These are phyloP conservation scores for Allacma fusca DNA, from an alignment of 2,888 invertebrate genomes.

Conservation along the genomic window DNA sequence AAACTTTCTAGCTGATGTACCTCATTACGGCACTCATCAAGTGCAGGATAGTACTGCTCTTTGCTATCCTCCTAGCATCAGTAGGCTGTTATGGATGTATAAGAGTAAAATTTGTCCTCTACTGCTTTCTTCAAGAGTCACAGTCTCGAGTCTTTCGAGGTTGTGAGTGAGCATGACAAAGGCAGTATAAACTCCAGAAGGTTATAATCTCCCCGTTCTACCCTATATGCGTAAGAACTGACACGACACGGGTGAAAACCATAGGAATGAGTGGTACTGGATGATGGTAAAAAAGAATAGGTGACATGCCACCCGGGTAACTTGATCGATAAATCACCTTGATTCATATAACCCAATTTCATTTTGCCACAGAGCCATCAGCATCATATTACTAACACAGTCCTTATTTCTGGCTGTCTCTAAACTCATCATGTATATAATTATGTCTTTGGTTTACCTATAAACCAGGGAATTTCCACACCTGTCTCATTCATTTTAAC, in stretches of 20 bases:
- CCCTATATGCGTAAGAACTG: not conserved
- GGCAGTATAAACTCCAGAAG: not conserved
- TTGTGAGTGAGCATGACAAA: constrained; percentile 7
- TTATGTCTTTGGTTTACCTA: not conserved
- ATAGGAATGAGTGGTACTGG: not conserved
- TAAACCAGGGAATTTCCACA: not conserved
- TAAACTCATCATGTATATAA: not conserved
- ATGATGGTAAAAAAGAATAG: not conserved
- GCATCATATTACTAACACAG: not conserved
- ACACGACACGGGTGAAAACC: constrained; percentile 1
- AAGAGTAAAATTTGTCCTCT: too few relatives aligned
- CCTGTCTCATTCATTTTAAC: too few relatives aligned
- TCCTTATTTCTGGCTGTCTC: not conserved
- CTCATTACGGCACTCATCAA: too few relatives aligned
- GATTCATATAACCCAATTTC: constrained; percentile 7
- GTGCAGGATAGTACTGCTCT: too few relatives aligned
- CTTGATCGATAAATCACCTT: constrained; percentile 11
- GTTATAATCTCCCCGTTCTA: not conserved
- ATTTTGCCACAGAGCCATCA: constrained; percentile 8
- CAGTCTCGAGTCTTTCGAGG: not conserved
- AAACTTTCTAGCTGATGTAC: too few relatives aligned
- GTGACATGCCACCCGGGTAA: constrained; percentile 11
- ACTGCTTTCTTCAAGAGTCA: not conserved
- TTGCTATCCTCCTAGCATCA: too few relatives aligned
- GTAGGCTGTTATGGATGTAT: too few relatives aligned